phyloP scores from a whole-genome alignment of 2,888 invertebrate genomes.

The Arctia plantaginis region DNA sequence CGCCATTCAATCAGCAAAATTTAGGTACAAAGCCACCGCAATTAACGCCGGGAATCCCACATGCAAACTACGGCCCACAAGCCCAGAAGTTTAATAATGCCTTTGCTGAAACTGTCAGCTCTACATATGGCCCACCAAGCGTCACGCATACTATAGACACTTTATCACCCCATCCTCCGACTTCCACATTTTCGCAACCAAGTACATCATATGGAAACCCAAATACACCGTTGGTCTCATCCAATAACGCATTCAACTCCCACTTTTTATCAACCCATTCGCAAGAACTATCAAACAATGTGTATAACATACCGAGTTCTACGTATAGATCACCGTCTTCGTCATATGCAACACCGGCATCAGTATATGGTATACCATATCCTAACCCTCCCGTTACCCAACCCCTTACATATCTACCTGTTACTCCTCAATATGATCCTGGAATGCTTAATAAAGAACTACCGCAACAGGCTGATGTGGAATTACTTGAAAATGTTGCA shows the following conservation, averaged over 20 bases:
- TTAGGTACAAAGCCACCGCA: constrained; percentile 58
- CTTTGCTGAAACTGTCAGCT: constrained; percentile 58
- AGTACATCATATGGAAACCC: constrained; percentile 56
- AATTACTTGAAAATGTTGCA: constrained; percentile 60
- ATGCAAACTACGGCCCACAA: constrained; percentile 71
- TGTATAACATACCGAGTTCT: constrained; percentile 56
- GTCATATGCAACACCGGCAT: constrained; percentile 51
- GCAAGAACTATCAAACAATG: constrained; percentile 51
- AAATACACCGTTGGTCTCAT: constrained; percentile 33
- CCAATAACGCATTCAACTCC: constrained; percentile 33
- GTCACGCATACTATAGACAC: constrained; percentile 69
- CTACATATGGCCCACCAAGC: constrained; percentile 73
- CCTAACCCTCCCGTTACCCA: constrained; percentile 46
- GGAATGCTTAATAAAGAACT: constrained; percentile 65
- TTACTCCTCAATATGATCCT: constrained; percentile 61
- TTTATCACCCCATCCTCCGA: constrained; percentile 65
- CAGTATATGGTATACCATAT: constrained; percentile 53
- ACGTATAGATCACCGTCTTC: constrained; percentile 59
- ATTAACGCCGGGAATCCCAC: constrained; percentile 62
- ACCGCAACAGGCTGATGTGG: constrained; percentile 63
- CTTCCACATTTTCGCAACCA: constrained; percentile 61
- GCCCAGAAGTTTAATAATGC: constrained; percentile 55
- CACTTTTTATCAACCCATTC: constrained; percentile 53
- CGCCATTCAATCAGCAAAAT: constrained; percentile 61
- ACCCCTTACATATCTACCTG: constrained; percentile 2